phyloP scores from a whole-genome alignment of 2,797 vertebrate species.

The Lacerta agilis region DNA sequence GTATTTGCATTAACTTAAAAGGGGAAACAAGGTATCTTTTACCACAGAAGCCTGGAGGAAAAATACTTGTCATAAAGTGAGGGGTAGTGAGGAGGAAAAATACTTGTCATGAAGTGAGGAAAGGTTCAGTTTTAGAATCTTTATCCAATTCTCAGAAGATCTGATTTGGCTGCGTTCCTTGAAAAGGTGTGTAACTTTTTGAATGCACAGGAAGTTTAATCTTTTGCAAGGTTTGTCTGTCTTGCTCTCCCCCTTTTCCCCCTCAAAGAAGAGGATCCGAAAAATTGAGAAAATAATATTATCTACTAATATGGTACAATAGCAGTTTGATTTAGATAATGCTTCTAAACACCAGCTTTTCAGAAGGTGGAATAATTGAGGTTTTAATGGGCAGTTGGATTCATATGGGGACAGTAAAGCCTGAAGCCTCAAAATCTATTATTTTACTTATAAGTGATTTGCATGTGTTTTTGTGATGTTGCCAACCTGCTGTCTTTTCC shows the following conservation, averaged over 20 bases:
- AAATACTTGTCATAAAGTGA: neutral
- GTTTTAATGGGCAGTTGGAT: neutral
- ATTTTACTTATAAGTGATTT: conserved; percentile 14
- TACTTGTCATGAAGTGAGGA: neutral
- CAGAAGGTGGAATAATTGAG: neutral
- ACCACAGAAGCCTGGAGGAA: neutral
- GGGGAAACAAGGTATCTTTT: neutral
- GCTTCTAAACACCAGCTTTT: neutral
- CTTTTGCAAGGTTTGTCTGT: neutral
- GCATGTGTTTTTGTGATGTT: conserved; percentile 32
- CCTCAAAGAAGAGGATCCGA: neutral
- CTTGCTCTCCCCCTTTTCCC: neutral
- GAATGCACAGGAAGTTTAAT: too few relatives aligned
- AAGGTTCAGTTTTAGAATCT: neutral
- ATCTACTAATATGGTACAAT: neutral
- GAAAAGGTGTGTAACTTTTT: neutral
- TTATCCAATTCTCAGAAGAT: neutral
- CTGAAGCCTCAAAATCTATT: neutral
- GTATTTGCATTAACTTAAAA: neutral
- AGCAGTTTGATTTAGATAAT: neutral
- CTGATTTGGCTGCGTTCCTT: neutral
- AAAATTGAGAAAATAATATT: neutral
- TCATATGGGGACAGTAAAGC: neutral
- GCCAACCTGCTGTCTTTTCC: conserved; percentile 51
- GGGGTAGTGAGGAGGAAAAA: neutral